Base-by-base conservation (phyloP, 2,888 invertebrate species). In the Acrobasis repandana region DNA sequence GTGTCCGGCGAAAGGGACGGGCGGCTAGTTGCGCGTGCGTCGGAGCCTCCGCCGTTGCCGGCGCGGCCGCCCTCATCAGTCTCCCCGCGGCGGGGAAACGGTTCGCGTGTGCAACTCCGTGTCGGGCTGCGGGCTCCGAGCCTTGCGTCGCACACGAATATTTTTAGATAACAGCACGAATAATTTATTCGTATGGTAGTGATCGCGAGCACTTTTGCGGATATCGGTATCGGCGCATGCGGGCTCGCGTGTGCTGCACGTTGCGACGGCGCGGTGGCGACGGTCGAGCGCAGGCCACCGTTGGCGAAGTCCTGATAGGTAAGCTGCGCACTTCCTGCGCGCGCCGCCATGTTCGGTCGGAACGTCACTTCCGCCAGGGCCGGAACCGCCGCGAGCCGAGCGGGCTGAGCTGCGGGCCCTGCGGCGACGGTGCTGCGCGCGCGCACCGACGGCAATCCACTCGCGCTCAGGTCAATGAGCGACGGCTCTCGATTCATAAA, bases 311-410 rank as follows among this genome's bases (percentile, higher is more conserved):
- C 89, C 89, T 87, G 87, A 82, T 89, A 88, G 91, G 91, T 90
- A 89, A 91, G 92, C 91, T 91, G 91, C 91, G 91, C 91, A 91
- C 89, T 91, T 91, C 90, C 91, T 91, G 91, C 90, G 86, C 85
- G 88, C 86, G 83, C 89, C 90, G 90, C 90, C 91, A 90, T 90
- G 85, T 90, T 91, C 90, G 83, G 85, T 76, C 79, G 83, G 83
- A 82, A 85, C 90, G 90, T 90, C 90, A 90, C 88, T 88, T 90
- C 90, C 90, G 87, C 79, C 82, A 80, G 78, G 83, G 81, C 85
- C 86, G 86, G 85, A 86, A 85, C 85, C 79, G 79, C 81, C 77
- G 78, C 77, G 74, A 75, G 78, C 75, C 65, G 74, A 69, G 74
- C 77, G 77, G 77, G 76, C 76, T 72, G 75, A 78, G 83, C 82